These are phyloP conservation scores for Tribolium freemani DNA, from an alignment of 2,888 invertebrate genomes.

Conservation along the genomic window DNA sequence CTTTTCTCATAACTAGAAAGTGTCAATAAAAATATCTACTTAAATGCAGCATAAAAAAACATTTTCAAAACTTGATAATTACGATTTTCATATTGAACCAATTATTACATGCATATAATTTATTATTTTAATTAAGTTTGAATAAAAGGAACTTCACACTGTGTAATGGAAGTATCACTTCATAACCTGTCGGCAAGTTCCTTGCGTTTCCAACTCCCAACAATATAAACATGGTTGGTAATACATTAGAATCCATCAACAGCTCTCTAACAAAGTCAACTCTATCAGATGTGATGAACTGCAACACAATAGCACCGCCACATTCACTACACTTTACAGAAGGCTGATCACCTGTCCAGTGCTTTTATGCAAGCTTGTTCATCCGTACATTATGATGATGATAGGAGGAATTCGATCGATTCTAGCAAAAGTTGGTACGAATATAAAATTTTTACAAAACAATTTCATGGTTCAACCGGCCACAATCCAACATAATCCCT, in stretches of 20 bases:
- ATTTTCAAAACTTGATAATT: too few species aligned
- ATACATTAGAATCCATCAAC: slow-evolving; percentile 11
- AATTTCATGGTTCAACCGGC: background rate
- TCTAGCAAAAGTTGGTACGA: background rate
- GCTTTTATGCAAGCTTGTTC: slow-evolving; percentile 35
- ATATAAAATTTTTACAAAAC: background rate
- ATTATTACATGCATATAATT: too few species aligned
- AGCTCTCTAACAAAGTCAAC: slow-evolving; percentile 20
- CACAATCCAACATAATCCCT: background rate
- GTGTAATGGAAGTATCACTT: background rate
- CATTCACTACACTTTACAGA: slow-evolving; percentile 40
- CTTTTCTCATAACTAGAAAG: too few species aligned
- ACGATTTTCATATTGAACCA: too few species aligned
- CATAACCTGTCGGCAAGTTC: background rate
- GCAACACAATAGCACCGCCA: slow-evolving; percentile 28
- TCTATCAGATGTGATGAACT: slow-evolving; percentile 35
- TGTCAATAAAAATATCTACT: too few species aligned
- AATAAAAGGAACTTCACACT: too few species aligned
- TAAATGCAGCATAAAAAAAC: too few species aligned
- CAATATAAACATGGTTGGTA: background rate
- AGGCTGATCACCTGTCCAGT: slow-evolving; percentile 36
- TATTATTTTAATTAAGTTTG: too few species aligned
- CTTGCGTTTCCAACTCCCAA: background rate
- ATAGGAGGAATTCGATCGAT: slow-evolving; percentile 27
- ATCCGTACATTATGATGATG: slow-evolving; percentile 34